Conservation (phyloP, 2,113 vertebrate genomes). For the Neopipo cinnamomea region DNA sequence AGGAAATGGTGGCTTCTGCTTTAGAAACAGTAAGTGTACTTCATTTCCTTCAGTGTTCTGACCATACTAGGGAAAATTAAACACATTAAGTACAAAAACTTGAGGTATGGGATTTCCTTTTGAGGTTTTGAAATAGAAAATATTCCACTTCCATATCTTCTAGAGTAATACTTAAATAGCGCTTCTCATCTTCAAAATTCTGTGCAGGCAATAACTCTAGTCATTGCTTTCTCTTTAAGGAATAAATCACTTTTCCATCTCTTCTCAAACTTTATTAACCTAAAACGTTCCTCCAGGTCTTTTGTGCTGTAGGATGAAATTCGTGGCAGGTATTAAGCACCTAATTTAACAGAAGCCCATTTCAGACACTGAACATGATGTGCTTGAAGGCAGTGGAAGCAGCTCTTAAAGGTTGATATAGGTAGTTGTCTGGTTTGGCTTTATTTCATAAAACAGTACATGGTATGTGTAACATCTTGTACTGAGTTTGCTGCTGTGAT, state of each 20-base stretch:
- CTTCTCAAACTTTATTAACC: not conserved
- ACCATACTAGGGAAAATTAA: not conserved
- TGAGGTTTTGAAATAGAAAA: conserved; percentile 17
- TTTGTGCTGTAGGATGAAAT: not conserved
- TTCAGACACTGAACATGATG: not conserved
- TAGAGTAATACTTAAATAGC: not conserved
- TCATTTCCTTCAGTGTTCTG: conserved; percentile 21
- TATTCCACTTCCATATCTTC: not conserved
- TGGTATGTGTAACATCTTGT: not conserved
- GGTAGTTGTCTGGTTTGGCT: not conserved
- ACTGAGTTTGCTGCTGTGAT: not conserved
- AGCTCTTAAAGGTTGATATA: not conserved
- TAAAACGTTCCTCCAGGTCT: not conserved
- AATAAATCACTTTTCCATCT: not conserved
- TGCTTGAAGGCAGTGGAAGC: not conserved
- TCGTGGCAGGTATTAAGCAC: not conserved
- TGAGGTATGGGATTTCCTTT: conserved; percentile 52
- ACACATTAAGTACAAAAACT: not conserved
- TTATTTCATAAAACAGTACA: not conserved
- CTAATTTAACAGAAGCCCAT: not conserved
- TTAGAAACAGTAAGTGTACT: conserved; percentile 84
- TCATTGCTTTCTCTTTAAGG: not conserved
- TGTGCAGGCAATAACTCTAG: not conserved
- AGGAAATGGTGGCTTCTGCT: conserved; percentile 96
- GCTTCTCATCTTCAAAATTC: conserved; percentile 7